These are phyloP conservation scores for Coryphaenoides rupestris DNA, from an alignment of 2,113 vertebrate species.

Conservation along the genomic window DNA sequence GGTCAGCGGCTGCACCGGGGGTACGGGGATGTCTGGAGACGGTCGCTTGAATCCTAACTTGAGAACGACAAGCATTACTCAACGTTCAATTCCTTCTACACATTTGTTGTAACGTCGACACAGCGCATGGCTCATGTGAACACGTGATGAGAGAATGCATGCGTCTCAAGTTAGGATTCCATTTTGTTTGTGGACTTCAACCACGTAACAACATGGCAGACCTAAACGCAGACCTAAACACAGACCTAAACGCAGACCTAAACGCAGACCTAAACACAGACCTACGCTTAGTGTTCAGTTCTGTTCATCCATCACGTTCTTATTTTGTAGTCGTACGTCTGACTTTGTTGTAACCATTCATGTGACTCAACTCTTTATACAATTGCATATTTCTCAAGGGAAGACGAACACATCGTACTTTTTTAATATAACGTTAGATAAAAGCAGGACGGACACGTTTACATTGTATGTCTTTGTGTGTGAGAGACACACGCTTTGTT, in stretches of 20 bases:
- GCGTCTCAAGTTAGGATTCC: conserved; percentile 52
- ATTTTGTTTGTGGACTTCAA: conserved; percentile 32
- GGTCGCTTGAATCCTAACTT: conserved; percentile 49
- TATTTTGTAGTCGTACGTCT: conserved; percentile 53
- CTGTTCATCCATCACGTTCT: conserved; percentile 59
- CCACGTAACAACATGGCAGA: no score
- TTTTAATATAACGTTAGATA: conserved; percentile 81
- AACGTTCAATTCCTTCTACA: conserved; percentile 19
- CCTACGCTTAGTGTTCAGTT: conserved; percentile 76
- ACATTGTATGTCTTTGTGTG: conserved; percentile 90
- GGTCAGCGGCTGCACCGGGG: neutral
- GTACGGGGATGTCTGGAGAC: conserved; percentile 16
- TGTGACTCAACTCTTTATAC: conserved; percentile 85
- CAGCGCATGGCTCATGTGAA: conserved; percentile 33
- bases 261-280: conserved; percentile 77
- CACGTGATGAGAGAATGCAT: conserved; percentile 33
- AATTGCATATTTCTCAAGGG: conserved; percentile 79
- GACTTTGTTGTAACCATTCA: conserved; percentile 67
- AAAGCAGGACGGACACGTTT: conserved; percentile 78
- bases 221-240: conserved; percentile 49
- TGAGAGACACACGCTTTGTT: conserved; percentile 76
- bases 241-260: conserved; percentile 67
- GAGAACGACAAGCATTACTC: conserved; percentile 33
- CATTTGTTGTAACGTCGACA: neutral
- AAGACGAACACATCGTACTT: conserved; percentile 67